These are phyloP conservation scores for Rhodinocichla rosea DNA, from an alignment of 2,113 vertebrate species.

Conservation along the genomic window DNA sequence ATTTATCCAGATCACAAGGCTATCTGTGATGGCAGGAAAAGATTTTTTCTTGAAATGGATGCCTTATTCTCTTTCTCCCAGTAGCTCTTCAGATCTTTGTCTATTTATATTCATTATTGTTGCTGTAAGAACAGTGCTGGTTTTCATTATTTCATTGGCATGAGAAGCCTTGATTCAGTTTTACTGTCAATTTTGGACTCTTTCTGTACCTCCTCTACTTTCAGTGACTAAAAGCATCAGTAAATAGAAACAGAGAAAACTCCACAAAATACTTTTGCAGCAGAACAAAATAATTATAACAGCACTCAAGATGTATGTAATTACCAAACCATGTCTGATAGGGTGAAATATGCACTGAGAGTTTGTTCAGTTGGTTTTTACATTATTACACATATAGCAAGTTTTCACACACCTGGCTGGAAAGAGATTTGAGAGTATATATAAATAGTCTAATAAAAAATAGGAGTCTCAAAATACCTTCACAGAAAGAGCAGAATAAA, in stretches of 20 bases:
- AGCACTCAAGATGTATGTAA: neutral
- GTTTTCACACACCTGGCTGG: neutral
- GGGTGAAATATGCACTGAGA: neutral
- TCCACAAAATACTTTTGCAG: neutral
- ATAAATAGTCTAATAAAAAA: neutral
- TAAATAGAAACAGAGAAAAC: slow-evolving; percentile 35
- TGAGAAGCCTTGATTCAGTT: slow-evolving; percentile 60
- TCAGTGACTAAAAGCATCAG: slow-evolving; percentile 34
- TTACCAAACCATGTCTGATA: neutral
- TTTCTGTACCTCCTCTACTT: slow-evolving; percentile 34
- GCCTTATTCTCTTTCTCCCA: slow-evolving; percentile 55
- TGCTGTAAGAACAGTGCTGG: slow-evolving; percentile 63
- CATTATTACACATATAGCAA: neutral
- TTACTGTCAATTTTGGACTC: slow-evolving; percentile 60
- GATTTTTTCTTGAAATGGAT: slow-evolving; percentile 63
- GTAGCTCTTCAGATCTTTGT: slow-evolving; percentile 60
- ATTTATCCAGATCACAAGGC: slow-evolving; percentile 65
- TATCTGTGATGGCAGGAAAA: slow-evolving; percentile 65
- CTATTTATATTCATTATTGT: slow-evolving; percentile 73
- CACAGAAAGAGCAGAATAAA: neutral
- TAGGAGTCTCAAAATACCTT: neutral
- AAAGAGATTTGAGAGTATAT: neutral
- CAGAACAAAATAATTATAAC: slow-evolving; percentile 8
- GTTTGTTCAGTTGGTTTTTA: neutral
- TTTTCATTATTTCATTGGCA: slow-evolving; percentile 74